Evolutionary conservation across 2,113 vertebrate species (phyloP), one percentile per base, ranked within the genome.

Genomic region (Thermophis baileyi): DNA sequence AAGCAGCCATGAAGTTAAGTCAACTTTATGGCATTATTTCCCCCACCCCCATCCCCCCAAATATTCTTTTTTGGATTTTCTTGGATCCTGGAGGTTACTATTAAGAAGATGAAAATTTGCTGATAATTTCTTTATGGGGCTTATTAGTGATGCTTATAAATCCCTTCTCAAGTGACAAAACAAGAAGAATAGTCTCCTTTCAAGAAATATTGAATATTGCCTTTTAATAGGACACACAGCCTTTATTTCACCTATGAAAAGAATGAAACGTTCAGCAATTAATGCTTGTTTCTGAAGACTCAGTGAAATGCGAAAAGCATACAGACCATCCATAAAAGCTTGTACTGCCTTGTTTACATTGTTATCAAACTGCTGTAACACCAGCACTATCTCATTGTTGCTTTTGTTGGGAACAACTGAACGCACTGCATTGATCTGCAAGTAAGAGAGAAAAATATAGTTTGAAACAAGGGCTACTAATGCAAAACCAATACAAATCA

Each of bases 361-460:
- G 95, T 98, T 98, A 91, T 98, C 98, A 96, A 97, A 98, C 9
- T 98, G 98, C 49, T 98, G 98, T 60, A 98, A 96, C 94, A 98
- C 98, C 95, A 98, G 96, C 55, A 98, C 97, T 69, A 98, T 98
- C 96, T 98, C 98, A 92, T 98, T 98, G 95, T 98, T 98, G 97
- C 98, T 98, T 96, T 96, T 98, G 96, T 98, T 98, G 0, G 98
- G 97, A 94, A 98, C 98, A 89, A 98, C 22, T 47, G 97, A 98
- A 94, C 97, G 97, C 92, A 98, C 97, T 51, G 98, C 98, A 94
- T 95, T 98, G 95, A 98, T 98, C 98, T 98, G 91, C 8, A 96
- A 97, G 20, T 6, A 57, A 93, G 91, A 86, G 81, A 90, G 22
- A 94, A 44, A 90, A 25, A 11, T 92, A 93, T 1, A 47, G 12